A percentile compares a stretch with the other conserved stretches of the same genome.
Evolutionary conservation across 2,888 invertebrate species (phyloP).

Genomic region (Phasia obesa): DNA sequence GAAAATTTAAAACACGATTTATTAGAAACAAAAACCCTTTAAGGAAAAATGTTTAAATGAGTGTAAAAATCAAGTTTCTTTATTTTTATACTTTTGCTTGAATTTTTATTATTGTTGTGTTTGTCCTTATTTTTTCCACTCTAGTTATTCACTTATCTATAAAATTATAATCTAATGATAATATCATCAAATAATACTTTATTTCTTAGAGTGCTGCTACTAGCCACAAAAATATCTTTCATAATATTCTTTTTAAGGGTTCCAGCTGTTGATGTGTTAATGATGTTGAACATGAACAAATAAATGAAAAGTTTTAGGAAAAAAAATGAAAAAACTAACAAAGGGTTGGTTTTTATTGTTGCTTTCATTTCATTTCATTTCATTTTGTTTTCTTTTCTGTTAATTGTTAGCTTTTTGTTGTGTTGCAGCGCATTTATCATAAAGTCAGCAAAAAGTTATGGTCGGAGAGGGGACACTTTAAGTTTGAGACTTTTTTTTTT

Average conservation of each 20-base stretch:
- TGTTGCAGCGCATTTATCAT: conserved; percentile 17
- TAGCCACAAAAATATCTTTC: conserved; percentile 41
- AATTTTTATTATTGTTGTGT: background rate
- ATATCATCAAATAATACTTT: conserved; percentile 65
- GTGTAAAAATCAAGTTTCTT: conserved; percentile 61
- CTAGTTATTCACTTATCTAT: conserved; percentile 42
- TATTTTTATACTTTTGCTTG: conserved; percentile 21
- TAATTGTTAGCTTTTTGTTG: conserved; percentile 47
- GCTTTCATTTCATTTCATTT: conserved; percentile 17
- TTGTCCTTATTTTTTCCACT: background rate
- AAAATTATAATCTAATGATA: conserved; percentile 64
- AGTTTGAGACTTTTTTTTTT: background rate
- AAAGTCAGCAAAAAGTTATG: conserved; percentile 7
- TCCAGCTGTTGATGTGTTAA: conserved; percentile 70
- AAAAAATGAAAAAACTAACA: no score
- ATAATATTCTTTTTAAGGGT: conserved; percentile 6
- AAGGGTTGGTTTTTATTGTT: conserved; percentile 49
- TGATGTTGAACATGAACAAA: conserved; percentile 66
- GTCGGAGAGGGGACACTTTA: background rate
- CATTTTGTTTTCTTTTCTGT: conserved; percentile 23
- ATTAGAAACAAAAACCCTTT: background rate
- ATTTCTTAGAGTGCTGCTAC: conserved; percentile 7
- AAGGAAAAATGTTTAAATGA: conserved; percentile 49
- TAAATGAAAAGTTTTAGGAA: conserved; percentile 35
- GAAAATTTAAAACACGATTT: conserved; percentile 15